Evolutionary conservation across 2,888 invertebrate species (phyloP).

Genomic region (Perizoma affinitatum): DNA sequence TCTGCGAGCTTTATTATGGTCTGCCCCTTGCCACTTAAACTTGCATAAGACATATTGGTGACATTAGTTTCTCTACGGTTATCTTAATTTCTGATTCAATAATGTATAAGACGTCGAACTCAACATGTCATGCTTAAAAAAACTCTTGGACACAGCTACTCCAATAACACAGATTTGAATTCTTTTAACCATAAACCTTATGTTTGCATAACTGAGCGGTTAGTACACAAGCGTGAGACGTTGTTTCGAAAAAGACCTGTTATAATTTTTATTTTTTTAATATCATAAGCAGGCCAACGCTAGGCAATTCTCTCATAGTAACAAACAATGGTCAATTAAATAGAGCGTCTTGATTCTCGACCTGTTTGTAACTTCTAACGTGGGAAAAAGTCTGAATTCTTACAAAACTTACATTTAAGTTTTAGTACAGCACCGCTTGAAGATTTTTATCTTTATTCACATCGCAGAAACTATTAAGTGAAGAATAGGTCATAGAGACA

Average conservation of each 20-base stretch:
- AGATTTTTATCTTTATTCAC: slow-evolving; percentile 36
- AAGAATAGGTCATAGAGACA: too few relatives aligned
- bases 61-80: too few relatives aligned
- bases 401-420: slow-evolving; percentile 32
- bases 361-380: slow-evolving; percentile 55
- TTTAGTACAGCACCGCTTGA: slow-evolving; percentile 11
- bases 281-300: slow-evolving; percentile 70
- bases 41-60: too few relatives aligned
- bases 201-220: slow-evolving; percentile 51
- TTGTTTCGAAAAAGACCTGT: slow-evolving; percentile 72
- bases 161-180: slow-evolving; percentile 5
- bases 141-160: slow-evolving; percentile 4
- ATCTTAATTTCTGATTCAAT: too few relatives aligned
- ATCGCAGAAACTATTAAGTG: slow-evolving; percentile 25
- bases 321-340: slow-evolving; percentile 82
- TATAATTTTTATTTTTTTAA: slow-evolving; percentile 57
- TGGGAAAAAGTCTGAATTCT: slow-evolving; percentile 59
- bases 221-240: slow-evolving; percentile 68
- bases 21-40: too few relatives aligned
- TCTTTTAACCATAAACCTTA: slow-evolving; percentile 27
- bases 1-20: too few relatives aligned
- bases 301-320: slow-evolving; percentile 70
- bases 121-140: background rate
- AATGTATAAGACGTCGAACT: too few relatives aligned
- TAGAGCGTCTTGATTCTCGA: slow-evolving; percentile 59